phyloP scores from a whole-genome alignment of 2,797 vertebrate genomes.

The Enteromius trimaculatus region DNA sequence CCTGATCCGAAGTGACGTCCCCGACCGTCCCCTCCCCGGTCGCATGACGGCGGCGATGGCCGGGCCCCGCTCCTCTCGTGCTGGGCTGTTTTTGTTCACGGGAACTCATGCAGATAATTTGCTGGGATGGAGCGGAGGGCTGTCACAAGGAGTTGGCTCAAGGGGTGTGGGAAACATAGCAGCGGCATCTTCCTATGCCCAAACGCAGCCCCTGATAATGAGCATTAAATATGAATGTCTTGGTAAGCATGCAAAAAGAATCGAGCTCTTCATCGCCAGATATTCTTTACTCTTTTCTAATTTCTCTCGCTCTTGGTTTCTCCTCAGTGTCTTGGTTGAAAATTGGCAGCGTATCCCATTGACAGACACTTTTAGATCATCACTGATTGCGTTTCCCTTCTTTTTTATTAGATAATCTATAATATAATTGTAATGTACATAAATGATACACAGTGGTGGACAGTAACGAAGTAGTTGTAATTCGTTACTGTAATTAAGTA shows the following conservation, averaged over 20 bases:
- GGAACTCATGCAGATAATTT: conserved; percentile 83
- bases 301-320: conserved; percentile 58
- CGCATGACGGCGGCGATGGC: conserved; percentile 72
- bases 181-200: conserved; percentile 78
- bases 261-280: conserved; percentile 12
- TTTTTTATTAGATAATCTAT: neutral
- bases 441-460: neutral
- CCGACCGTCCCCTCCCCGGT: conserved; percentile 59
- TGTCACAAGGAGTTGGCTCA: conserved; percentile 85
- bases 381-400: conserved; percentile 46
- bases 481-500: too few species aligned
- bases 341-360: conserved; percentile 71
- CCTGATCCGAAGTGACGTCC: conserved; percentile 80
- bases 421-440: neutral
- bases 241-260: conserved; percentile 71
- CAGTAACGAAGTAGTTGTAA: too few species aligned
- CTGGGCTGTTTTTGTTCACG: conserved; percentile 83
- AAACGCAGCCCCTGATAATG: conserved; percentile 76
- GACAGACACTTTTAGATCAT: conserved; percentile 74
- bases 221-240: conserved; percentile 82
- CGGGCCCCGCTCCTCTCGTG: conserved; percentile 76
- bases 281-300: conserved; percentile 28
- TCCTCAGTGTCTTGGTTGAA: conserved; percentile 69
- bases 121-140: conserved; percentile 82
- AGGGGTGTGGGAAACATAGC: conserved; percentile 83